Evolutionary conservation across 2,113 vertebrate genomes (phyloP).

Genomic region (Carettochelys insculpta): DNA sequence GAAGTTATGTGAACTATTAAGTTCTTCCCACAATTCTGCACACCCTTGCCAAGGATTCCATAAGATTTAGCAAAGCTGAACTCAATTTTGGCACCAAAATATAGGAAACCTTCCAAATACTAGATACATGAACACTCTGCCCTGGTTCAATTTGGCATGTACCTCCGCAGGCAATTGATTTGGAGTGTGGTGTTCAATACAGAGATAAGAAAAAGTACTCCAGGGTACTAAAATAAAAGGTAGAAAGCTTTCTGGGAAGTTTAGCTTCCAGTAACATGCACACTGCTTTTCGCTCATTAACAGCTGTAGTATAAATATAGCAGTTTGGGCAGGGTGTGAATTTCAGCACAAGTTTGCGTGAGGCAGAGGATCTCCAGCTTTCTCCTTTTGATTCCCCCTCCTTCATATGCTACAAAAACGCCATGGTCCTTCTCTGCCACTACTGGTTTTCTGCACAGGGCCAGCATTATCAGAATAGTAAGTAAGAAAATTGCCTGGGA

Average conservation of each 20-base stretch:
- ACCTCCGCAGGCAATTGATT: not conserved
- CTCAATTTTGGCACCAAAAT: too few relatives aligned
- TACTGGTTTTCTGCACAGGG: too few relatives aligned
- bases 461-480: too few relatives aligned
- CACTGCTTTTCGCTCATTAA: too few relatives aligned
- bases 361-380: too few relatives aligned
- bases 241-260: too few relatives aligned
- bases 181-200: not conserved
- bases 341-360: not conserved
- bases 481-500: too few relatives aligned
- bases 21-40: not conserved
- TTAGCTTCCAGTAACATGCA: too few relatives aligned
- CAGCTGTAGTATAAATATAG: not conserved
- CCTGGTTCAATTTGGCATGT: not conserved
- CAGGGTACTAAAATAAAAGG: too few relatives aligned
- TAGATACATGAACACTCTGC: not conserved
- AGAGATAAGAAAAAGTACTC: not conserved
- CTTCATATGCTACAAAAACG: too few relatives aligned
- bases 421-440: too few relatives aligned
- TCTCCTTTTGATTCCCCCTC: too few relatives aligned
- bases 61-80: not conserved
- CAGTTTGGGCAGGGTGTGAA: not conserved
- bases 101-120: not conserved
- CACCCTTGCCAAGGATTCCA: not conserved
- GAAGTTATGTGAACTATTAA: not conserved